These are phyloP conservation scores for Vulpes vulpes DNA, from an alignment of 2,113 vertebrate species.

Conservation along the genomic window DNA sequence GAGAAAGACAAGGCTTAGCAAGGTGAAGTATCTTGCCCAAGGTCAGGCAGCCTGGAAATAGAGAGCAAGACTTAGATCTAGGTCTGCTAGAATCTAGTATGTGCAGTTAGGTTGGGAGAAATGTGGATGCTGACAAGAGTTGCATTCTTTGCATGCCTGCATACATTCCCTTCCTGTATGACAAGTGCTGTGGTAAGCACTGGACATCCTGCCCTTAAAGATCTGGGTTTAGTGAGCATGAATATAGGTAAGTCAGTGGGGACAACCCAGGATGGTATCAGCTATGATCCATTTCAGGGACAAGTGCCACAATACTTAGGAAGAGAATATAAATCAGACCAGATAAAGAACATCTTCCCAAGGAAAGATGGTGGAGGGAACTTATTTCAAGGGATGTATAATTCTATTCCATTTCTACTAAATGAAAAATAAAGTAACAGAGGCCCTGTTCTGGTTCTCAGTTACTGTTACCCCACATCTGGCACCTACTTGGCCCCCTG, in stretches of 20 bases:
- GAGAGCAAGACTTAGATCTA: background rate
- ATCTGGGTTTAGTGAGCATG: background rate
- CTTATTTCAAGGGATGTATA: background rate
- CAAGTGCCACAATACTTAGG: background rate
- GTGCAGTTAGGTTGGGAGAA: background rate
- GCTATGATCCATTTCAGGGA: background rate
- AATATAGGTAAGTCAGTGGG: background rate
- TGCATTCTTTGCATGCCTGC: accelerated
- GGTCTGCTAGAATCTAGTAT: background rate
- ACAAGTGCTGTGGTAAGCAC: too few species aligned
- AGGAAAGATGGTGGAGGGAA: background rate
- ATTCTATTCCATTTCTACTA: background rate
- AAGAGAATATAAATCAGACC: background rate
- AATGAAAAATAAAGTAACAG: background rate
- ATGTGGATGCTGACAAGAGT: accelerated
- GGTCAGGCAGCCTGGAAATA: background rate
- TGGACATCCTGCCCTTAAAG: background rate
- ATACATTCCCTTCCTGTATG: accelerated
- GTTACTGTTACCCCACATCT: background rate
- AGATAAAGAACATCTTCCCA: background rate
- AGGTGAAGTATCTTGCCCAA: background rate
- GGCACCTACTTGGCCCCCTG: background rate
- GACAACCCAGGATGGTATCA: background rate
- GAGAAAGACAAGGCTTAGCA: background rate
- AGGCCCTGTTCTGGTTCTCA: background rate